Evolutionary conservation across 1,140 invertebrate genomes (phyloP).

Genomic region (Gyrodactylus salaris): DNA sequence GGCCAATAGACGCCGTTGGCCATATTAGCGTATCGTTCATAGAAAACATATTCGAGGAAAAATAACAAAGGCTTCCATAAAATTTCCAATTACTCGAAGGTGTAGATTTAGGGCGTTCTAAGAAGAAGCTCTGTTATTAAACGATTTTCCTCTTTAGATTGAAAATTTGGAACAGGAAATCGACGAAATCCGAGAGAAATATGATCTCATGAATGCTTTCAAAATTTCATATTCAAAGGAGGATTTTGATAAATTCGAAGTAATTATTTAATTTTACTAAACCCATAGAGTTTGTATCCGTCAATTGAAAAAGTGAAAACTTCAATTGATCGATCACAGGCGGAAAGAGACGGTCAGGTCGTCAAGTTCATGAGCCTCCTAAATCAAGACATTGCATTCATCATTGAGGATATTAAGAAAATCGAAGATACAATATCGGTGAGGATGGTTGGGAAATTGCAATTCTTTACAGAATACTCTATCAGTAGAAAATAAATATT

Average conservation of each 20-base stretch:
- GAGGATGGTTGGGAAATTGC: conserved; percentile 27
- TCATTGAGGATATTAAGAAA: conserved; percentile 19
- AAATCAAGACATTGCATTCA: conserved; percentile 20
- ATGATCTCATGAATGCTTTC: conserved; percentile 35
- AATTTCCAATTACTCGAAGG: no score
- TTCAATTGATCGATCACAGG: conserved; percentile 19
- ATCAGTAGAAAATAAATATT: conserved; percentile 32
- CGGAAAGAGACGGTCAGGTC: conserved; percentile 19
- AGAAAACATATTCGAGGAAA: no score
- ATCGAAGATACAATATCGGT: conserved; percentile 18
- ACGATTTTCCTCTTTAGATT: conserved; percentile 17
- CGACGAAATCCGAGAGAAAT: conserved; percentile 34
- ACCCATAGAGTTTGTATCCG: conserved; percentile 16
- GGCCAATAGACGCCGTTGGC: no score
- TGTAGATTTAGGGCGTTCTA: no score
- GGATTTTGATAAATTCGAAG: conserved; percentile 29
- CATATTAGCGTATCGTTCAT: no score
- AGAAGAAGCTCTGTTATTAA: conserved; percentile 8
- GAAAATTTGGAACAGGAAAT: conserved; percentile 29
- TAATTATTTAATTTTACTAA: conserved; percentile 10
- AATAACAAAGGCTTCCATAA: no score
- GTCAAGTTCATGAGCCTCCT: conserved; percentile 18
- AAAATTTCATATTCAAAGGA: conserved; percentile 28
- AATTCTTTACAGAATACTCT: conserved; percentile 30
- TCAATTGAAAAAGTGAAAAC: conserved; percentile 19